Evolutionary conservation across 64 coral and sea anemone genomes (phyloP).

Genomic region (Porites lutea): DNA sequence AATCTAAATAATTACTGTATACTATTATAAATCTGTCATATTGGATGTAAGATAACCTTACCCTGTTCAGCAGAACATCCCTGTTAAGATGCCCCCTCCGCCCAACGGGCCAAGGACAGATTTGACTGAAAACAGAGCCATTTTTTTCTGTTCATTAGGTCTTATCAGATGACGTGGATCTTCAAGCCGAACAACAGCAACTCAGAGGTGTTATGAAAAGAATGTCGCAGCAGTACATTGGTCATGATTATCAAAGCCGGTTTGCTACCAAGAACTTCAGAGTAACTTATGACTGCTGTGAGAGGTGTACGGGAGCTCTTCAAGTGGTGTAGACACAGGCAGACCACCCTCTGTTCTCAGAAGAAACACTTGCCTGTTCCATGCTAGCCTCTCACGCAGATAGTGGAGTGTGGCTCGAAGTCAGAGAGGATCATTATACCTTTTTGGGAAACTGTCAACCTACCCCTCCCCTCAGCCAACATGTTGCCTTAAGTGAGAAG

Average conservation of each 20-base stretch:
- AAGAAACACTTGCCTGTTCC: neutral
- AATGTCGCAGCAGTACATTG: slow-evolving; percentile 91
- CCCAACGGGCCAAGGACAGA: too few relatives aligned
- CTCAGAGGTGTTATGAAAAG: slow-evolving; percentile 80
- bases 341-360: neutral
- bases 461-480: too few relatives aligned
- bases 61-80: too few relatives aligned
- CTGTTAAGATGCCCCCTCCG: too few relatives aligned
- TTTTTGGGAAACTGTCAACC: too few relatives aligned
- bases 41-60: too few relatives aligned
- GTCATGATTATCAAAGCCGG: slow-evolving; percentile 89
- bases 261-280: slow-evolving; percentile 93
- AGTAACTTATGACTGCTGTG: slow-evolving; percentile 95
- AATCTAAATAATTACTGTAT: too few relatives aligned
- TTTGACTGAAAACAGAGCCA: neutral
- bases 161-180: slow-evolving; percentile 73
- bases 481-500: too few relatives aligned
- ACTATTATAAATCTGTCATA: too few relatives aligned
- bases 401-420: too few relatives aligned
- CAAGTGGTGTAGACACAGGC: slow-evolving; percentile 73
- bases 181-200: slow-evolving; percentile 66
- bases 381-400: too few relatives aligned
- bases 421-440: too few relatives aligned
- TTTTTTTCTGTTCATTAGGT: slow-evolving; percentile 46
- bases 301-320: slow-evolving; percentile 87